Conservation (phyloP, 2,113 vertebrate species). For the Condylura cristata region DNA sequence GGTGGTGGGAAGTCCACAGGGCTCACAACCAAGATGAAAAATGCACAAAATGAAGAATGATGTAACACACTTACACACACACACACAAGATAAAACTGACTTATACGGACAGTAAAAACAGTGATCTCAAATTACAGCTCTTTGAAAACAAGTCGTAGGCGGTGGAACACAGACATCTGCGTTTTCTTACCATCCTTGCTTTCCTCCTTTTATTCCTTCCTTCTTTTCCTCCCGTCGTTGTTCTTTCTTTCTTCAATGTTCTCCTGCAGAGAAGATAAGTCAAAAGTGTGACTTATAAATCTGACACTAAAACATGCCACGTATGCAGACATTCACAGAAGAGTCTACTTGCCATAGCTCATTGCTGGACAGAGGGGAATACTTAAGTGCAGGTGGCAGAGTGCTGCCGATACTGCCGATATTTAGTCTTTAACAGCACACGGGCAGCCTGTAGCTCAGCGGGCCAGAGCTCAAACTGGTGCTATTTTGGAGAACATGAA, state of each 20-base stretch:
- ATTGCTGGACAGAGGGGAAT: not conserved
- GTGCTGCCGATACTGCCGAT: too few species aligned
- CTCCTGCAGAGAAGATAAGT: not conserved
- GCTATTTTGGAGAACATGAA: not conserved
- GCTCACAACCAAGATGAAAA: too few species aligned
- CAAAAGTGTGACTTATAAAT: not conserved
- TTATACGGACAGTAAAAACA: too few species aligned
- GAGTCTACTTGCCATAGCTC: not conserved
- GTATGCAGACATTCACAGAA: not conserved
- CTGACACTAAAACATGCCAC: not conserved
- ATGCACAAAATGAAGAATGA: too few species aligned
- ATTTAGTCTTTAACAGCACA: not conserved
- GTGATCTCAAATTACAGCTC: not conserved
- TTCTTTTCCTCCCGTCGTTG: too few species aligned
- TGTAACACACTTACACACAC: too few species aligned
- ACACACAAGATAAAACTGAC: too few species aligned
- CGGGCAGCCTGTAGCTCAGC: not conserved
- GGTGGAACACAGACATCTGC: not conserved
- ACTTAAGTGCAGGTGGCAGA: not conserved
- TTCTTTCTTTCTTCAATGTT: not conserved
- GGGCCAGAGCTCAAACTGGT: not conserved
- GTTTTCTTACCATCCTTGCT: not conserved
- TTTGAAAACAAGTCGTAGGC: not conserved
- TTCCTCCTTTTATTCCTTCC: not conserved
- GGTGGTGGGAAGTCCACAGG: too few species aligned